Conservation (phyloP, 1,140 invertebrate genomes). For the Drosophila athabasca region DNA sequence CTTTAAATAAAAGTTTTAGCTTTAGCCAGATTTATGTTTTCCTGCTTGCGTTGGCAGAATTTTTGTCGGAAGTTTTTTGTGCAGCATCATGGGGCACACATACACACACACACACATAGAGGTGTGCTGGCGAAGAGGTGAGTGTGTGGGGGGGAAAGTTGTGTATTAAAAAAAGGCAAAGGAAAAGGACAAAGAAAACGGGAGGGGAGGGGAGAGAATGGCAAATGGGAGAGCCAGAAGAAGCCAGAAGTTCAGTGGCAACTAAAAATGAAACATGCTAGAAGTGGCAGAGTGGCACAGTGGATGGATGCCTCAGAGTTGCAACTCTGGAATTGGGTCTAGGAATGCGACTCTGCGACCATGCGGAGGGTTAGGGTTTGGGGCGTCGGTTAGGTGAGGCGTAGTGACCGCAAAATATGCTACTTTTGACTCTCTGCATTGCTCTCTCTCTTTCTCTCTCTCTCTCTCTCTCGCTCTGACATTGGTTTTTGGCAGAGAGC, state of each 20-base stretch:
- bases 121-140: background rate
- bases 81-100: conserved; percentile 74
- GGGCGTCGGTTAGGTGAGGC: no score
- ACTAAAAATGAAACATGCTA: conserved; percentile 31
- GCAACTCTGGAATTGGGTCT: no score
- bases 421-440: conserved; percentile 62
- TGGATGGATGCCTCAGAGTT: no score
- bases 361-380: no score
- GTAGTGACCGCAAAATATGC: conserved; percentile 54
- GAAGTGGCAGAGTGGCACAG: conserved; percentile 1
- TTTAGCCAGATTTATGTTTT: conserved; percentile 82
- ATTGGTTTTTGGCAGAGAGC: conserved; percentile 6
- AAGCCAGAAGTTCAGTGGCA: conserved; percentile 22
- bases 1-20: conserved; percentile 75
- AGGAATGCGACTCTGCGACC: no score
- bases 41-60: conserved; percentile 81
- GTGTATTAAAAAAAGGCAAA: conserved; percentile 37
- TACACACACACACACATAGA: conserved; percentile 10
- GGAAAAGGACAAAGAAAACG: conserved; percentile 1
- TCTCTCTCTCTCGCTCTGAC: conserved; percentile 15
- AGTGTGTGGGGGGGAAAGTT: conserved; percentile 29
- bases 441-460: conserved; percentile 17
- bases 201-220: background rate
- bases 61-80: conserved; percentile 82
- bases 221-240: conserved; percentile 8